phyloP scores from a whole-genome alignment of 2,113 vertebrate species.

The Sander vitreus region DNA sequence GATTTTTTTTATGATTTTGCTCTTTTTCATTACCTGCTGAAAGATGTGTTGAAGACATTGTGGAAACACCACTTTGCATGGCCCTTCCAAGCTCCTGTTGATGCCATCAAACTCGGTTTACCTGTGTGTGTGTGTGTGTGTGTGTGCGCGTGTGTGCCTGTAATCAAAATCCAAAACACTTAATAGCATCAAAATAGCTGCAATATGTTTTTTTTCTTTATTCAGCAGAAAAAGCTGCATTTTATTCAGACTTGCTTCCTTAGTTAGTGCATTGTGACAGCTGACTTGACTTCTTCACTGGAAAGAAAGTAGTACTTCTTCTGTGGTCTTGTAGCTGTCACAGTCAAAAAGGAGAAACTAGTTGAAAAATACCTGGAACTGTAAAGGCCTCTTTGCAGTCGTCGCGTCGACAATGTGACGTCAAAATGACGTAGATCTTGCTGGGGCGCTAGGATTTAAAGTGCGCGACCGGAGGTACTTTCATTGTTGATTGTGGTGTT shows the following conservation, averaged over 20 bases:
- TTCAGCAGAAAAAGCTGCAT: neutral
- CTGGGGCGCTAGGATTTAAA: too few species aligned
- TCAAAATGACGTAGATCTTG: too few species aligned
- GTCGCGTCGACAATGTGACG: too few species aligned
- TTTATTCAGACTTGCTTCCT: neutral
- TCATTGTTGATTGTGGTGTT: too few species aligned
- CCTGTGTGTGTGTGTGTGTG: slow-evolving; percentile 73
- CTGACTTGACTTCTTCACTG: neutral
- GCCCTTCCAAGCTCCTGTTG: slow-evolving; percentile 96
- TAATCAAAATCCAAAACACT: neutral
- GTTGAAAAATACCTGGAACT: too few species aligned
- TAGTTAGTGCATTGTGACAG: too few species aligned
- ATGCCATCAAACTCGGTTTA: slow-evolving; percentile 92
- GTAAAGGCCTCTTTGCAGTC: too few species aligned
- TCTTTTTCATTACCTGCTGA: slow-evolving; percentile 89
- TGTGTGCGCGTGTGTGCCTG: slow-evolving; percentile 37
- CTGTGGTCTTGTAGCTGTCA: neutral
- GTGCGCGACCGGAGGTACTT: too few species aligned
- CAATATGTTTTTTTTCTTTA: neutral
- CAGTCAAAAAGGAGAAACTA: too few species aligned
- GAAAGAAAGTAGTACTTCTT: neutral
- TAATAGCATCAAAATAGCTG: neutral
- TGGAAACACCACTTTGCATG: slow-evolving; percentile 96
- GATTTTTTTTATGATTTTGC: neutral
- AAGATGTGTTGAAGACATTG: slow-evolving; percentile 92